Conservation (phyloP, 2,888 invertebrate species). For the Malthinus seriepunctatus region DNA sequence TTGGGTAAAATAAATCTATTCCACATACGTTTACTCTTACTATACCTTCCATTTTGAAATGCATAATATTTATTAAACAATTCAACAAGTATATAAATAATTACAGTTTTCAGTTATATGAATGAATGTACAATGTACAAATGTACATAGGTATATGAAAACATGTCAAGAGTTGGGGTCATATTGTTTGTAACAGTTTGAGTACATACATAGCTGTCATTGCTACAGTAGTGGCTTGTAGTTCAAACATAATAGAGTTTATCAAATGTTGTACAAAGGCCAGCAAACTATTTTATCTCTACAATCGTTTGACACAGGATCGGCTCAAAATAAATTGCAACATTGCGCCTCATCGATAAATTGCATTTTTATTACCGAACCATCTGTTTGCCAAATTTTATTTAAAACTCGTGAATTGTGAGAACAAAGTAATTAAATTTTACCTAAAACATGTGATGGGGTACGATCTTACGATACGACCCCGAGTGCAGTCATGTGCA, state of each 20-base stretch:
- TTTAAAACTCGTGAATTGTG: slow-evolving; percentile 7
- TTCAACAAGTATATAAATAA: too few species aligned
- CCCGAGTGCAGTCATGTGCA: slow-evolving; percentile 49
- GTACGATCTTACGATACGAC: slow-evolving; percentile 32
- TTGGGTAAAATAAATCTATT: too few species aligned
- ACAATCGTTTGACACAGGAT: slow-evolving; percentile 12
- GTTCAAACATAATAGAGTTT: slow-evolving; percentile 14
- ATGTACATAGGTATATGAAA: too few species aligned
- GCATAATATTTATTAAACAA: too few species aligned
- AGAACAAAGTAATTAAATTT: slow-evolving; percentile 13
- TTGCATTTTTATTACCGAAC: not conserved
- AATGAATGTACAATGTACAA: too few species aligned
- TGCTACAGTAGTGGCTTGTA: not conserved
- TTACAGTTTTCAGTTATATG: too few species aligned
- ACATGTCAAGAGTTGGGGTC: too few species aligned
- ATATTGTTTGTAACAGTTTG: too few species aligned
- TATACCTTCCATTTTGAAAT: too few species aligned
- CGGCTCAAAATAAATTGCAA: slow-evolving; percentile 8
- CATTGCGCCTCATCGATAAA: not conserved
- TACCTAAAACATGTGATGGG: slow-evolving; percentile 24
- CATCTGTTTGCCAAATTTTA: slow-evolving; percentile 1
- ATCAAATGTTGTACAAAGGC: slow-evolving; percentile 12
- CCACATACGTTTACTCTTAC: too few species aligned
- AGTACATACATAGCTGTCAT: too few species aligned
- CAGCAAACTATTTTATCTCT: slow-evolving; percentile 5